phyloP scores from a whole-genome alignment of 2,888 invertebrate species.

The Pelosia muscerda region DNA sequence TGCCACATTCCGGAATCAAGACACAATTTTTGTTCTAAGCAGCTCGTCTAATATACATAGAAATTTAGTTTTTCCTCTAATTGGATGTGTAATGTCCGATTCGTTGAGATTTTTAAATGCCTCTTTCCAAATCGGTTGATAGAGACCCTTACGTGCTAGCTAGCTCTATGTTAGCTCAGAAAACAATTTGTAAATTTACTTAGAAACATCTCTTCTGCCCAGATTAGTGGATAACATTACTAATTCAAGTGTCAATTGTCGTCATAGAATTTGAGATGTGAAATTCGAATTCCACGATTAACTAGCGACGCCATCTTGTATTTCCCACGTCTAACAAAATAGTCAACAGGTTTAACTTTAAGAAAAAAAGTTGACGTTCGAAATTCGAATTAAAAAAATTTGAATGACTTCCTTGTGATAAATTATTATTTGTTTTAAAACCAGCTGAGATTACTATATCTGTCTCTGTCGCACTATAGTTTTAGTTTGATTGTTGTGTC shows the following conservation, averaged over 20 bases:
- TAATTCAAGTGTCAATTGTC: background rate
- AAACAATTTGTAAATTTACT: constrained; percentile 5
- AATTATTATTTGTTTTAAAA: background rate
- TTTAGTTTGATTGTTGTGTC: background rate
- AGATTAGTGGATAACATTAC: background rate
- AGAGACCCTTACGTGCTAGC: background rate
- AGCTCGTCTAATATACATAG: background rate
- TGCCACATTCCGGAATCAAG: background rate
- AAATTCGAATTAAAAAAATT: background rate
- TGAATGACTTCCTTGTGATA: background rate
- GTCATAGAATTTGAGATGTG: background rate
- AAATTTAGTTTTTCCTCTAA: background rate
- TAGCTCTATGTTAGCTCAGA: background rate
- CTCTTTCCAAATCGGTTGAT: background rate
- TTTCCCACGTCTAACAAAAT: background rate
- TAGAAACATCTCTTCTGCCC: background rate
- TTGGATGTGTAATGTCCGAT: background rate
- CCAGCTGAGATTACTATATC: background rate
- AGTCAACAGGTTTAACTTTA: too few species aligned
- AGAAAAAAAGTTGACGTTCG: background rate
- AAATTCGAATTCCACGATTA: background rate
- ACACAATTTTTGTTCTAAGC: background rate
- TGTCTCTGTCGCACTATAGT: background rate
- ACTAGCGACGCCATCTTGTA: background rate
- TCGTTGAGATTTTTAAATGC: background rate